Percentiles rank a stretch among this genome's conserved stretches.
Conservation (phyloP, 2,888 invertebrate species). For the Dolichopus griseipennis region DNA sequence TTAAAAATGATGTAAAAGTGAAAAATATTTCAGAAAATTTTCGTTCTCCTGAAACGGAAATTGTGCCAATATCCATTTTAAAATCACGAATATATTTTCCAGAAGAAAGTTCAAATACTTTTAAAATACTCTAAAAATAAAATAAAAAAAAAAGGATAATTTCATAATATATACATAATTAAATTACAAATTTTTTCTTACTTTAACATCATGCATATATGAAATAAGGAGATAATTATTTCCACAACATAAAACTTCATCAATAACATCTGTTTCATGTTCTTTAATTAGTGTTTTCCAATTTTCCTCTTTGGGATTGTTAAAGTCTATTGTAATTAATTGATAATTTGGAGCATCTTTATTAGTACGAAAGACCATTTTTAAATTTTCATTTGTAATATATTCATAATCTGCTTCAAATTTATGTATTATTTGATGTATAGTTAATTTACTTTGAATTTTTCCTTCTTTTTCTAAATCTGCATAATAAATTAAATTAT, state of each 20-base stretch:
- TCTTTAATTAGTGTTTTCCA: conserved; percentile 79
- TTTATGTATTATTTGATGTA: conserved; percentile 75
- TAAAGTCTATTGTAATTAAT: conserved; percentile 72
- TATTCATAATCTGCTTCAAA: conserved; percentile 95
- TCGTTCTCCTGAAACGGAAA: conserved; percentile 75
- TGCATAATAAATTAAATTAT: conserved; percentile 81
- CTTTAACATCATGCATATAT: conserved; percentile 92
- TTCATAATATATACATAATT: background rate
- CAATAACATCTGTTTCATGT: conserved; percentile 76
- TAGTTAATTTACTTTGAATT: conserved; percentile 55
- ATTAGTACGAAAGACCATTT: conserved; percentile 84
- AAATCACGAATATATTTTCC: conserved; percentile 68
- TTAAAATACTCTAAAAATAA: conserved; percentile 65
- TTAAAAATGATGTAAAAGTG: conserved; percentile 87
- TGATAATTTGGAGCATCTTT: conserved; percentile 88
- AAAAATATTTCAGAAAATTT: conserved; percentile 85
- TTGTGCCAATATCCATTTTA: conserved; percentile 76
- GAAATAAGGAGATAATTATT: conserved; percentile 76
- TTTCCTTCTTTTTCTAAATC: conserved; percentile 58
- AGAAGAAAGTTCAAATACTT: conserved; percentile 63
- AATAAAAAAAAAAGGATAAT: conserved; percentile 13
- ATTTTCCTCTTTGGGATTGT: conserved; percentile 59
- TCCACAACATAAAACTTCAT: conserved; percentile 80
- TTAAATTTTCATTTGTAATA: conserved; percentile 75
- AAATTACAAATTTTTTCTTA: conserved; percentile 36